phyloP scores from a whole-genome alignment of 2,797 vertebrate species.

The Periparus ater region DNA sequence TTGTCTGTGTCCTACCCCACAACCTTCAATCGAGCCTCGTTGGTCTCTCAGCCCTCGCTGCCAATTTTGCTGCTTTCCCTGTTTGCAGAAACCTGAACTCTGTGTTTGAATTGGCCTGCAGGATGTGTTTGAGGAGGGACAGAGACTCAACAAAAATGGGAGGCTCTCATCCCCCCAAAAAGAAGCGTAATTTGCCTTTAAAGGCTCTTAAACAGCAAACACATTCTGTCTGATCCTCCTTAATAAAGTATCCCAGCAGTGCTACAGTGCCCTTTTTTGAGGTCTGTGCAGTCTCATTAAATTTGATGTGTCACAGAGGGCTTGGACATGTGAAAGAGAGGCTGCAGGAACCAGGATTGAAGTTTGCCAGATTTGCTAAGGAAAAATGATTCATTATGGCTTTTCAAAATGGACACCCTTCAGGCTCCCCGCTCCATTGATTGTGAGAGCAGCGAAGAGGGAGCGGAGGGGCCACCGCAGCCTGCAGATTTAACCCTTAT shows the following conservation, averaged over 20 bases:
- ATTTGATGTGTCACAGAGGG: constrained; percentile 79
- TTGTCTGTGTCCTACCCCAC: not conserved
- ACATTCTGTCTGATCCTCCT: constrained; percentile 74
- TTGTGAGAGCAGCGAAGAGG: not conserved
- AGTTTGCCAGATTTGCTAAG: constrained; percentile 73
- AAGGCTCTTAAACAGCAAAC: constrained; percentile 68
- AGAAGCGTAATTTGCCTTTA: constrained; percentile 71
- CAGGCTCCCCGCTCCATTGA: constrained; percentile 69
- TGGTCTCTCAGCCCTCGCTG: not conserved
- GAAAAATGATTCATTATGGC: constrained; percentile 75
- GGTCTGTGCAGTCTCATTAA: constrained; percentile 80
- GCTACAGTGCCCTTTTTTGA: constrained; percentile 72
- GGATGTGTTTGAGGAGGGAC: not conserved
- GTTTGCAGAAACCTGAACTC: constrained; percentile 34
- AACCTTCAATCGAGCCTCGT: not conserved
- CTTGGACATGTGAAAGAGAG: constrained; percentile 73
- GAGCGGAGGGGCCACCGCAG: constrained; percentile 21
- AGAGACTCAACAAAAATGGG: not conserved
- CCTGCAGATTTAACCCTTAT: constrained; percentile 76
- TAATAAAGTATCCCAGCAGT: constrained; percentile 71
- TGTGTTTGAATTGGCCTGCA: constrained; percentile 39
- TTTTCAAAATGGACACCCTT: constrained; percentile 74
- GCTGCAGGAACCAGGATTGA: constrained; percentile 71
- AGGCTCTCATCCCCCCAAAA: constrained; percentile 42
- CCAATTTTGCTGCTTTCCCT: constrained; percentile 1